A percentile compares a stretch with the other conserved stretches of the same genome.
Evolutionary conservation across 2,888 invertebrate species (phyloP).

Genomic region (Caenorhabditis parvicauda): DNA sequence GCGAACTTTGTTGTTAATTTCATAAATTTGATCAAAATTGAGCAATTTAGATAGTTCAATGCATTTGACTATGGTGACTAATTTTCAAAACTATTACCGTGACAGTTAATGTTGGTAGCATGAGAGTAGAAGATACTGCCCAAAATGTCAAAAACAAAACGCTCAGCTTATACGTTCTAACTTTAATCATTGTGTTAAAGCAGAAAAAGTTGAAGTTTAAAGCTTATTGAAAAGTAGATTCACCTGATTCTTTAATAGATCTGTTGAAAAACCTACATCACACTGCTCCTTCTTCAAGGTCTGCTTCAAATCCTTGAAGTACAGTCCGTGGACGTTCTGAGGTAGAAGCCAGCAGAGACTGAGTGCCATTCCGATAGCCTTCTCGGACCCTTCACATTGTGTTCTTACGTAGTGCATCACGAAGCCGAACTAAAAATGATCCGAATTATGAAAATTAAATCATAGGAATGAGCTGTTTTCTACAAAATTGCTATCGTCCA

Average conservation of each 20-base stretch:
- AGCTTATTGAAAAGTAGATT: no score
- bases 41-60: no score
- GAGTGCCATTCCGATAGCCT: slow-evolving; percentile 76
- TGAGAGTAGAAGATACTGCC: no score
- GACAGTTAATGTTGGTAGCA: no score
- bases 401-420: slow-evolving; percentile 98
- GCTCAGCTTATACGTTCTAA: not conserved
- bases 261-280: slow-evolving; percentile 71
- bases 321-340: slow-evolving; percentile 95
- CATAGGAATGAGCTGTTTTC: not conserved
- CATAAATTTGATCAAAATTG: not conserved
- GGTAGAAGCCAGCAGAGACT: slow-evolving; percentile 97
- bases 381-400: slow-evolving; percentile 90
- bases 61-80: no score
- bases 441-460: slow-evolving; percentile 3
- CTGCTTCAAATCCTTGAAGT: slow-evolving; percentile 98
- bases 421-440: slow-evolving; percentile 75
- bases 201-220: no score
- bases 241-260: no score
- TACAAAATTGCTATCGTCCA: no score
- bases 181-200: not conserved
- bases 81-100: no score
- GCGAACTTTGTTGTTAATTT: no score
- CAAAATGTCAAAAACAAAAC: slow-evolving; percentile 1
- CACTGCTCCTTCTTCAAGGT: slow-evolving; percentile 97